Base-by-base conservation (phyloP, 1,140 invertebrate genomes). In the Pinna nobilis region DNA sequence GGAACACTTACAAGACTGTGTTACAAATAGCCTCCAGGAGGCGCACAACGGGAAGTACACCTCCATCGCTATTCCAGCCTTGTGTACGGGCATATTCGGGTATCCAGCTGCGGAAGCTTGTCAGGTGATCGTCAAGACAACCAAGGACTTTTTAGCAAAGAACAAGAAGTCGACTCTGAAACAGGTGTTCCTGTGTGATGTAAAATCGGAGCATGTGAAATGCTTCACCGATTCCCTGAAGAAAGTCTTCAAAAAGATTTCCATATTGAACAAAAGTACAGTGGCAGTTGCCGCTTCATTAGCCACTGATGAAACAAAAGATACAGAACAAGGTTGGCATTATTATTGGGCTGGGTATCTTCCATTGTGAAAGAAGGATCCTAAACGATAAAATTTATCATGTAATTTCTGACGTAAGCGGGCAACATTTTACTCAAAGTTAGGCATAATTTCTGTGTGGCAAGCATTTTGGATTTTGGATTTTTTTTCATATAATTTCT, bases 51-150 rank as follows among this genome's bases (percentile, higher is more conserved):
- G 0, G 7, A 2, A 57, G 0, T 30, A 47, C 15, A 64, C 28
- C 1, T 75, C 75, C 6, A 74, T 85, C 37, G 82, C 82, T 15
- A 28, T 84, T n/a, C 84, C 84, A 32, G 77, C 79, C 18, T 41
- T 85, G 11, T 77, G 81, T 72, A 74, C 84, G 15, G 84, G 84
- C 11, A 76, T 82, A 18, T 85, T 76, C 78, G 57, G 70, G 7
- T 84, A 75, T 68, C 84, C 84, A 0, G 28, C 74, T 9, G 11
- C 75, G 30, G 32, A 66, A 44, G 70, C 76, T 23, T 74, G 70
- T 5, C 30, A 28, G 32, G 63, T 23, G 23, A 78, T 80, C 32
- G 57, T 71, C 0, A 49, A 64, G 23, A 49, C 70, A 11, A 37
- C 77, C 4, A 37, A 59, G 28, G 47, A 59, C 5, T 74, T 60